These are phyloP conservation scores for Malaclemys terrapin DNA, from an alignment of 2,113 vertebrate genomes.

Conservation along the genomic window DNA sequence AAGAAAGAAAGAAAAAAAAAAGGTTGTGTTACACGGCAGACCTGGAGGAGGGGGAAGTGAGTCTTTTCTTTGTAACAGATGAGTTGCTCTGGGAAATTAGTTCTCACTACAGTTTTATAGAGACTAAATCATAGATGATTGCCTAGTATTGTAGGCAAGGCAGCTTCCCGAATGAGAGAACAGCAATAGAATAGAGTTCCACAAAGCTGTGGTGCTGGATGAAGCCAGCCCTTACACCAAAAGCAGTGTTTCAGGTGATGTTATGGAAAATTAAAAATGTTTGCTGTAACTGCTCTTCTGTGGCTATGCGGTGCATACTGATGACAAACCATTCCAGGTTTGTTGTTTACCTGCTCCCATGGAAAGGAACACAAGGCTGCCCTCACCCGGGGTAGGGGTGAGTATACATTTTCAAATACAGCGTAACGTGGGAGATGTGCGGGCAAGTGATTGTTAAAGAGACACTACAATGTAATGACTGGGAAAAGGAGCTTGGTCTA, in stretches of 20 bases:
- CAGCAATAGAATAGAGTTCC: not conserved
- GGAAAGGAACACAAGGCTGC: not conserved
- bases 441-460: not conserved
- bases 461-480: not conserved
- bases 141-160: constrained; percentile 27
- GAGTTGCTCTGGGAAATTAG: constrained; percentile 61
- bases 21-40: constrained; percentile 49
- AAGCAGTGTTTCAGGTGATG: not conserved
- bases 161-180: not conserved
- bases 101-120: constrained; percentile 33
- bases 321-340: not conserved
- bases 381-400: not conserved
- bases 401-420: not conserved
- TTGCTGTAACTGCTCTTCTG: not conserved
- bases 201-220: not conserved
- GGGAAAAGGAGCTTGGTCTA: not conserved
- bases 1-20: not conserved
- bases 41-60: constrained; percentile 4
- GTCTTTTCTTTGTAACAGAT: constrained; percentile 26
- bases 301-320: not conserved
- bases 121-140: constrained; percentile 16
- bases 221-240: not conserved
- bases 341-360: not conserved
- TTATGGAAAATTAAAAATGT: not conserved
- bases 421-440: accelerated